Conservation (phyloP, 1,140 invertebrate species). For the Drosophila punjabiensis region DNA sequence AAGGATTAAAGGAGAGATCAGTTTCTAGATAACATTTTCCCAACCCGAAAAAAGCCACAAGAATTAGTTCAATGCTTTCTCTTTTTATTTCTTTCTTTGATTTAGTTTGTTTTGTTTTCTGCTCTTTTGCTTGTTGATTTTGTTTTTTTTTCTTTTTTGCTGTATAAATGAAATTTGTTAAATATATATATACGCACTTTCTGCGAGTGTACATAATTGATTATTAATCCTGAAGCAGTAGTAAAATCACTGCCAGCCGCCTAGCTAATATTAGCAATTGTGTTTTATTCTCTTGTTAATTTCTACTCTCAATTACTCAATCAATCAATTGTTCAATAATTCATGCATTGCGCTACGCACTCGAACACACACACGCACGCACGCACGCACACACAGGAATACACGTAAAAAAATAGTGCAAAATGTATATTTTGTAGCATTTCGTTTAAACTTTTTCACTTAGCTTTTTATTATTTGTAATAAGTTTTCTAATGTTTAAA, state of each 20-base stretch:
- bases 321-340: background rate
- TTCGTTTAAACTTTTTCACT: constrained; percentile 3
- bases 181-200: constrained; percentile 30
- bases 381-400: constrained; percentile 14
- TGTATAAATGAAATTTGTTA: constrained; percentile 43
- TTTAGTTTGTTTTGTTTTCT: constrained; percentile 36
- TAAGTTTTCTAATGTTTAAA: constrained; percentile 5
- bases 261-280: constrained; percentile 36
- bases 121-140: constrained; percentile 28
- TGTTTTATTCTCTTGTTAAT: background rate
- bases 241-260: constrained; percentile 34
- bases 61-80: constrained; percentile 29
- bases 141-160: background rate
- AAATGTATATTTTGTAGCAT: constrained; percentile 17
- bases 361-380: background rate
- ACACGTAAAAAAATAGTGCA: constrained; percentile 50
- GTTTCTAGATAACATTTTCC: too few relatives aligned
- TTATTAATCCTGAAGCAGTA: constrained; percentile 42
- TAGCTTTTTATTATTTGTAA: background rate
- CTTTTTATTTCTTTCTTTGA: constrained; percentile 36
- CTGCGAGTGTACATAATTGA: constrained; percentile 34
- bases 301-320: constrained; percentile 18
- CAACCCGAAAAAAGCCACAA: background rate
- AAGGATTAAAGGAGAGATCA: too few relatives aligned
- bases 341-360: constrained; percentile 7